phyloP scores from a whole-genome alignment of 2,113 vertebrate species.

The Meles meles region DNA sequence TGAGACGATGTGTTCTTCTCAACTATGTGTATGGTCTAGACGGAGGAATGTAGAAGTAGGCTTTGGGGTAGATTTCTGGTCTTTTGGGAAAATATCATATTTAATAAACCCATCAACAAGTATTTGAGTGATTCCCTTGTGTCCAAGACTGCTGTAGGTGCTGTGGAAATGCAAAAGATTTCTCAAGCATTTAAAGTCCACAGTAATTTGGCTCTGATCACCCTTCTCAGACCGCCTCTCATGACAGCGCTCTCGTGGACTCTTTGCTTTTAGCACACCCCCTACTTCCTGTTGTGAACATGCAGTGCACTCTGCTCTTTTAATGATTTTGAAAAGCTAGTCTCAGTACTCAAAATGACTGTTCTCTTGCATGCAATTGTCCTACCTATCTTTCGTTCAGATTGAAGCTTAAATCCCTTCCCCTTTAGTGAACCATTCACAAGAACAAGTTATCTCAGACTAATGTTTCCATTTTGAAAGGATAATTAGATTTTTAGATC shows the following conservation, averaged over 20 bases:
- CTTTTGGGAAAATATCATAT: constrained; percentile 37
- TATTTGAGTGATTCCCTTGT: constrained; percentile 21
- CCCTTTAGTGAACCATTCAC: neutral
- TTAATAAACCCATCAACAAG: constrained; percentile 55
- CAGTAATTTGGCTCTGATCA: neutral
- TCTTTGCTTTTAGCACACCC: neutral
- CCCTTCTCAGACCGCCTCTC: neutral
- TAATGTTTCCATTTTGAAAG: constrained; percentile 4
- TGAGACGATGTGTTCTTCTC: constrained; percentile 41
- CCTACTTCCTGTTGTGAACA: neutral
- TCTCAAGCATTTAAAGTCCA: neutral
- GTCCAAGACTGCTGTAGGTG: constrained; percentile 24
- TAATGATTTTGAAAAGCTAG: neutral
- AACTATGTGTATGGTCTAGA: constrained; percentile 61
- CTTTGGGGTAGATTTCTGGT: constrained; percentile 41
- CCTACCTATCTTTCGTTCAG: neutral
- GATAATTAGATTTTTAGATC: constrained; percentile 17
- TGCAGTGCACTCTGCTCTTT: neutral
- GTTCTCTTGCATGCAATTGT: neutral
- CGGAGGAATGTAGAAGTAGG: constrained; percentile 41
- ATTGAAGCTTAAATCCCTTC: neutral
- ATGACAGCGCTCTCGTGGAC: neutral
- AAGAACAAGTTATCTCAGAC: neutral
- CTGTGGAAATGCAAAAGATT: neutral
- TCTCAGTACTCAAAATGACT: neutral